A percentile compares a stretch with the other conserved stretches of the same genome.
These are phyloP conservation scores for Chauna torquata DNA, from an alignment of 2,113 vertebrate species.

Conservation along the genomic window DNA sequence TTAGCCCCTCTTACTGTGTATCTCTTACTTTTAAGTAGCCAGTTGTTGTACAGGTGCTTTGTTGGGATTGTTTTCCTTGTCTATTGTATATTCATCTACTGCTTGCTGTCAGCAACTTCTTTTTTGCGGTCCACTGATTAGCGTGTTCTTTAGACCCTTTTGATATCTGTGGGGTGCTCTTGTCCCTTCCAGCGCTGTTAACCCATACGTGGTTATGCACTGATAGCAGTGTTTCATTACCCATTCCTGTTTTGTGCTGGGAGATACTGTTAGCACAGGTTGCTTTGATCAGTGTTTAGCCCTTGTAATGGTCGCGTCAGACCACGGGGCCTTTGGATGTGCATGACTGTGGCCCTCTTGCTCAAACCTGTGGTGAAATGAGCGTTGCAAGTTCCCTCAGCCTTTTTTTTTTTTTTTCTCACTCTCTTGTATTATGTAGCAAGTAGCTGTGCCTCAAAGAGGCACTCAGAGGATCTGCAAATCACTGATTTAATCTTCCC, in stretches of 20 bases:
- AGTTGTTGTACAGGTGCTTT: not conserved
- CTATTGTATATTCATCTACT: not conserved
- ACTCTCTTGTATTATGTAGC: not conserved
- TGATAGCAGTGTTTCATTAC: not conserved
- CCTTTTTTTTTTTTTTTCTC: not conserved
- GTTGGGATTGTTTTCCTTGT: not conserved
- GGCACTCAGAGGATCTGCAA: not conserved
- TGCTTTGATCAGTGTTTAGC: not conserved
- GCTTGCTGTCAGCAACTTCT: not conserved
- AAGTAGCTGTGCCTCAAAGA: not conserved
- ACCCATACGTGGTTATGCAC: not conserved
- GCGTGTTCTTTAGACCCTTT: not conserved
- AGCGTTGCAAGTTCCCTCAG: not conserved
- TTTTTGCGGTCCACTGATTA: not conserved
- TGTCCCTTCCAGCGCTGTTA: not conserved
- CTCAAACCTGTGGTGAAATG: not conserved
- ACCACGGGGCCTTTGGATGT: not conserved
- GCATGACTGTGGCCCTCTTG: not conserved
- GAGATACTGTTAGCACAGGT: not conserved
- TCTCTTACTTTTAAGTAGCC: not conserved
- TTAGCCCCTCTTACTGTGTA: not conserved
- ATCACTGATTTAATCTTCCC: not conserved
- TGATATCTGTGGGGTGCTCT: not conserved
- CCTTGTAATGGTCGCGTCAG: not conserved
- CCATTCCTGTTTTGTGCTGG: not conserved